Evolutionary conservation across 2,888 invertebrate genomes (phyloP).

Genomic region (Dichetophora obliterata): DNA sequence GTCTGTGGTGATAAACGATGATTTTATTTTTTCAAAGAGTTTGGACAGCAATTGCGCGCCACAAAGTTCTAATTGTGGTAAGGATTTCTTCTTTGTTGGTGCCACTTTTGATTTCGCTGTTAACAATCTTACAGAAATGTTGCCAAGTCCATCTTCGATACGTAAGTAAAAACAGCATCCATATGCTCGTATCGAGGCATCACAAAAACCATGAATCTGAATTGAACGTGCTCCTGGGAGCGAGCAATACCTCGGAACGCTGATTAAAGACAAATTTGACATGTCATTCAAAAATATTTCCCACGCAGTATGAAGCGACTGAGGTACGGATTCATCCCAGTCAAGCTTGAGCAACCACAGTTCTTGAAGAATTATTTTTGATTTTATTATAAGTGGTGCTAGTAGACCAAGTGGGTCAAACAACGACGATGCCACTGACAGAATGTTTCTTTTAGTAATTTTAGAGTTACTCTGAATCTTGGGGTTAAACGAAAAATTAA

Average conservation of each 20-base stretch:
- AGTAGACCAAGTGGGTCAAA: conserved; percentile 33
- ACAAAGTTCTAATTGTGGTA: conserved; percentile 14
- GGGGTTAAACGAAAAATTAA: conserved; percentile 27
- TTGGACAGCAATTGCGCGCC: conserved; percentile 16
- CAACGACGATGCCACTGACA: conserved; percentile 34
- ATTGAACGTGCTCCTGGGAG: neutral
- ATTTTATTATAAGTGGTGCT: too few species aligned
- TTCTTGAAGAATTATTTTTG: conserved; percentile 38
- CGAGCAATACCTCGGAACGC: neutral
- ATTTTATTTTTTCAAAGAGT: conserved; percentile 26
- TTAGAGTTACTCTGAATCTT: neutral
- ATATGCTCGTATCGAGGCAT: neutral
- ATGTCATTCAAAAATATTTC: too few species aligned
- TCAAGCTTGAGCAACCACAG: conserved; percentile 17
- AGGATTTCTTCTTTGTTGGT: conserved; percentile 1
- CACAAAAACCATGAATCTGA: neutral
- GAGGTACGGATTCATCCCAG: neutral
- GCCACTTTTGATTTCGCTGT: conserved; percentile 1
- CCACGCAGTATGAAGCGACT: neutral
- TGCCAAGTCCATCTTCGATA: neutral
- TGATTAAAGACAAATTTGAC: too few species aligned
- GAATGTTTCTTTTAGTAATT: conserved; percentile 31
- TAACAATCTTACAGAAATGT: neutral
- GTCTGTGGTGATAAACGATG: neutral
- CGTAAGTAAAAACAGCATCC: neutral